Conservation (phyloP, 2,888 invertebrate species). For the Atethmia centrago region DNA sequence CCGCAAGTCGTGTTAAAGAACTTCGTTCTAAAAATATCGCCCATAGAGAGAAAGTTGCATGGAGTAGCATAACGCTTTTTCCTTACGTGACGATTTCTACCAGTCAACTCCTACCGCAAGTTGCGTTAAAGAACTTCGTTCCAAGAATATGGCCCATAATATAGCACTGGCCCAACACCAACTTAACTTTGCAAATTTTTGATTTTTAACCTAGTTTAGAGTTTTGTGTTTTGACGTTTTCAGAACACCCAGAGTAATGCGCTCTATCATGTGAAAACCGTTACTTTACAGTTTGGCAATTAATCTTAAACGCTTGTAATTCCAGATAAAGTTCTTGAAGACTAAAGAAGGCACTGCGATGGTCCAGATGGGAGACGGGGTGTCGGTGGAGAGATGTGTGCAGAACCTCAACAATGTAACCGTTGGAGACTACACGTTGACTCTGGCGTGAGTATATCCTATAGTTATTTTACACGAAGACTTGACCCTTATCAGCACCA, state of each 20-base stretch:
- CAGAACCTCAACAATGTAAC: constrained; percentile 98
- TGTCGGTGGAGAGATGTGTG: constrained; percentile 98
- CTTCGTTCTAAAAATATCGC: not conserved
- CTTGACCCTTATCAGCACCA: too few species aligned
- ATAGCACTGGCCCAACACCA: not conserved
- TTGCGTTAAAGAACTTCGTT: too few species aligned
- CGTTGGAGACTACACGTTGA: constrained; percentile 93
- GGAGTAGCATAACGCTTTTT: too few species aligned
- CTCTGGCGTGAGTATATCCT: constrained; percentile 89
- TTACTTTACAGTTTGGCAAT: not conserved
- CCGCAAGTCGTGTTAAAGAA: too few species aligned
- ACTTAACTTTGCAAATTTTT: not conserved
- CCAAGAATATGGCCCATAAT: not conserved
- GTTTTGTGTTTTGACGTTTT: not conserved
- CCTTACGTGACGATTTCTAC: too few species aligned
- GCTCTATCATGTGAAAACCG: not conserved
- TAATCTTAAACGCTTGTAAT: constrained; percentile 3
- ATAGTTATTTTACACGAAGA: not conserved
- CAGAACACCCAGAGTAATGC: not conserved
- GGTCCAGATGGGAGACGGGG: constrained; percentile 99
- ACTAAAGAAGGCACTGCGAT: constrained; percentile 99
- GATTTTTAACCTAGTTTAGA: not conserved
- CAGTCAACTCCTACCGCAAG: too few species aligned
- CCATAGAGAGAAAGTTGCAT: too few species aligned
- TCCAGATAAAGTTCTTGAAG: constrained; percentile 98